Evolutionary conservation across 2,888 invertebrate species (phyloP), one percentile per base, ranked within the genome.

Genomic region (Microchrysa polita): DNA sequence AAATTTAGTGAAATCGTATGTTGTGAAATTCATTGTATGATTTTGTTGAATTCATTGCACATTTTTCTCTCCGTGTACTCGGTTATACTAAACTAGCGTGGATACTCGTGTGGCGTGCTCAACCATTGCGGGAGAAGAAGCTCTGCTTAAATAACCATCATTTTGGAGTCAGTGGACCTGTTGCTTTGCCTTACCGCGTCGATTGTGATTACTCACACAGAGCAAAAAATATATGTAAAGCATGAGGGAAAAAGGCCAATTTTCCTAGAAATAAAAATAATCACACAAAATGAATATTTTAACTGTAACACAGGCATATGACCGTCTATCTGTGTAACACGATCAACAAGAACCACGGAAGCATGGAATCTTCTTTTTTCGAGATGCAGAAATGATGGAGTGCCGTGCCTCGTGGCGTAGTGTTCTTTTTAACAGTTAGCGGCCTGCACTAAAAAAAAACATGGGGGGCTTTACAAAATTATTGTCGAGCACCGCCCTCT

Each of bases 321-420:
- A 55, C 55, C 69, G 69, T 69, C 55, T 69, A 69, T 69, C 69
- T 27, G 16, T 53, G 53, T 67, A 53, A 55, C 20, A 14, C 69
- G 40, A 69, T 57, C 57, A 22, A 34, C 65, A 5, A n/a, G 61
- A 34, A 34, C 16, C 48, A 48, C 16, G 48, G 14, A 48, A 48
- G 48, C 48, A n/a, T 48, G 48, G 16, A 48, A n/a, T n/a, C 48
- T n/a, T n/a, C 48, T 7, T 42, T 42, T n/a, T n/a, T 7, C 7
- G 2, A 48, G 48, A 2, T 10, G 2, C 48, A 48, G 48, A 12
- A 34, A 34, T 34, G 4, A 34, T 34, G 4, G 27, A 34, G 4
- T 34, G 27, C 27, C 48, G 4, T 34, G 27, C 27, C 48, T 48
- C 48, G 4, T 48, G 48, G 48, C 48, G 48, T 48, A 12, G 48